phyloP scores from a whole-genome alignment of 2,113 vertebrate genomes.

The Aptenodytes forsteri region DNA sequence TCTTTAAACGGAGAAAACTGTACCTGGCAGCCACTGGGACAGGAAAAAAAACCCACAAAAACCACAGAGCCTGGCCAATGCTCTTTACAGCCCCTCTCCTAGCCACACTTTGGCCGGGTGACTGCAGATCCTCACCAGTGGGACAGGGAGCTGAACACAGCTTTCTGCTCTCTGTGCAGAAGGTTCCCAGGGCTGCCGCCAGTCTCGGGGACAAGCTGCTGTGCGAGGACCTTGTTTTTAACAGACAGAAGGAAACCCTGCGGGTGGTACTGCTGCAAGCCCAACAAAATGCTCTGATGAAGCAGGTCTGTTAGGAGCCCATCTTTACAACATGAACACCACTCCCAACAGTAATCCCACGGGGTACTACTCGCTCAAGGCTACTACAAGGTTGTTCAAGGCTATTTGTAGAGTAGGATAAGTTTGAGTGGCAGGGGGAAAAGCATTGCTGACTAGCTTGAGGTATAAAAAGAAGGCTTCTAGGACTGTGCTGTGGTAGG shows the following conservation, averaged over 20 bases:
- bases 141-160: neutral
- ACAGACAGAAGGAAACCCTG: neutral
- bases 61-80: neutral
- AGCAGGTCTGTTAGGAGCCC: neutral
- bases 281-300: neutral
- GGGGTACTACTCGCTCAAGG: neutral
- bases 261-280: accelerated
- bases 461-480: neutral
- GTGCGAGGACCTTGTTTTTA: neutral
- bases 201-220: neutral
- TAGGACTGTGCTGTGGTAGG: neutral
- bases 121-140: neutral
- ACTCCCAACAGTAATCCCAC: neutral
- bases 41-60: neutral
- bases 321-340: neutral
- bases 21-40: neutral
- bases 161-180: neutral
- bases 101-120: accelerated
- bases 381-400: neutral
- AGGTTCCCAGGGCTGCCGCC: neutral
- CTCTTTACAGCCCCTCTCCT: neutral
- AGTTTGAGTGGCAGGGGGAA: neutral
- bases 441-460: neutral
- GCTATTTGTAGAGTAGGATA: neutral
- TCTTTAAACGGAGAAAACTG: neutral